Evolutionary conservation across 37 sponge, comb jelly and placozoan species (phyloP).

Genomic region (Aphrocallistes beatrix): DNA sequence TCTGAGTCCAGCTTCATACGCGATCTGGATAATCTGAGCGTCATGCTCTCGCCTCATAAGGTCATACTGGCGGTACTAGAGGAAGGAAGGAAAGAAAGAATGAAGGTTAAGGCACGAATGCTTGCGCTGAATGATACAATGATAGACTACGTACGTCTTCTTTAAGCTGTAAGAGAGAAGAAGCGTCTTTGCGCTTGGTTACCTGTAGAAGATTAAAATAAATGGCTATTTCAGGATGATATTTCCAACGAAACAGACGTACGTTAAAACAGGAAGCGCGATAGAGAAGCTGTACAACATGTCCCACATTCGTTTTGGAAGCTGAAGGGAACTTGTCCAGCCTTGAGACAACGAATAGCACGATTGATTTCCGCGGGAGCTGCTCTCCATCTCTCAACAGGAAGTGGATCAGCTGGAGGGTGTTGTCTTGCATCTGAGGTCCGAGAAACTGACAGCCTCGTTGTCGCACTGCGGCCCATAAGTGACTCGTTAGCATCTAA

Average conservation of each 20-base stretch:
- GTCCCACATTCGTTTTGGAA: constrained; percentile 89
- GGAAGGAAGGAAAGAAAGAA: neutral
- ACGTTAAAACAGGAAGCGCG: constrained; percentile 96
- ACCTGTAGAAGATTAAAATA: constrained; percentile 33
- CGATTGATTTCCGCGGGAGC: constrained; percentile 73
- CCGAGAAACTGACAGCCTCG: constrained; percentile 96
- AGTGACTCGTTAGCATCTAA: constrained; percentile 61
- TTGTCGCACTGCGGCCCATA: constrained; percentile 83
- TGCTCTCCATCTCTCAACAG: constrained; percentile 50
- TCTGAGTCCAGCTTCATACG: constrained; percentile 83
- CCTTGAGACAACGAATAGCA: constrained; percentile 73
- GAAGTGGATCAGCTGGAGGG: constrained; percentile 68
- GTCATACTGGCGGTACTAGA: constrained; percentile 67
- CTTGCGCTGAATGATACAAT: too few species aligned
- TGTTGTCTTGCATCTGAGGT: constrained; percentile 88
- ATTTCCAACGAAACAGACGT: neutral
- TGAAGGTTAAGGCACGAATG: neutral
- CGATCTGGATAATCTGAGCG: constrained; percentile 82
- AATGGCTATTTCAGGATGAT: neutral
- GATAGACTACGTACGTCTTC: constrained; percentile 73
- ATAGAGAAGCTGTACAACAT: constrained; percentile 96
- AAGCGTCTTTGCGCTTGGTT: constrained; percentile 83
- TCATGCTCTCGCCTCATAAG: constrained; percentile 80
- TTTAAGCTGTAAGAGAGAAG: constrained; percentile 85
- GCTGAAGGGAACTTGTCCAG: constrained; percentile 67